phyloP scores from a whole-genome alignment of 2,113 vertebrate species.

The Ondatra zibethicus region DNA sequence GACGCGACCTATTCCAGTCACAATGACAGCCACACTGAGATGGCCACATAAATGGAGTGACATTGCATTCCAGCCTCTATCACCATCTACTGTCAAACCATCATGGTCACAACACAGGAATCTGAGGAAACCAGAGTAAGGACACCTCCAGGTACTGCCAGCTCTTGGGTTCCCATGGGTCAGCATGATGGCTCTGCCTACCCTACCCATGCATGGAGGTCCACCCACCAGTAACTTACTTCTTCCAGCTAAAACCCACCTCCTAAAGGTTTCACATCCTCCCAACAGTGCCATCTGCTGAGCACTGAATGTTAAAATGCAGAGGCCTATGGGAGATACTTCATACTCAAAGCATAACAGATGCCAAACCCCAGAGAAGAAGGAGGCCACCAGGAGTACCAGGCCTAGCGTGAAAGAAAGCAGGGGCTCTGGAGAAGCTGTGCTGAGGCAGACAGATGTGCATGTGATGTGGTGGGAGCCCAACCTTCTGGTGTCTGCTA shows the following conservation, averaged over 20 bases:
- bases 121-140: background rate
- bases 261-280: background rate
- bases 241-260: background rate
- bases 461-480: no score
- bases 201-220: fast-evolving
- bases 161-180: background rate
- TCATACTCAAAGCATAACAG: background rate
- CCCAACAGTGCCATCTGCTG: background rate
- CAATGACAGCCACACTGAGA: background rate
- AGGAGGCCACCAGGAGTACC: fast-evolving
- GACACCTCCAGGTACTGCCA: background rate
- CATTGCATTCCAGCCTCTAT: background rate
- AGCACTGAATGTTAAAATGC: background rate
- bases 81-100: slow-evolving; percentile 50
- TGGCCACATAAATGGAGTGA: slow-evolving; percentile 24
- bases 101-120: background rate
- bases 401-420: background rate
- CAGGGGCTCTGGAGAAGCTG: background rate
- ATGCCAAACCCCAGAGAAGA: background rate
- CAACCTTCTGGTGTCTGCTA: background rate
- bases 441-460: background rate
- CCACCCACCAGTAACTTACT: background rate
- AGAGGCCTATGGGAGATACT: background rate
- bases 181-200: background rate
- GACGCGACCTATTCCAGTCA: background rate